These are phyloP conservation scores for Tuberolachnus salignus DNA, from an alignment of 2,888 invertebrate species.

Conservation along the genomic window DNA sequence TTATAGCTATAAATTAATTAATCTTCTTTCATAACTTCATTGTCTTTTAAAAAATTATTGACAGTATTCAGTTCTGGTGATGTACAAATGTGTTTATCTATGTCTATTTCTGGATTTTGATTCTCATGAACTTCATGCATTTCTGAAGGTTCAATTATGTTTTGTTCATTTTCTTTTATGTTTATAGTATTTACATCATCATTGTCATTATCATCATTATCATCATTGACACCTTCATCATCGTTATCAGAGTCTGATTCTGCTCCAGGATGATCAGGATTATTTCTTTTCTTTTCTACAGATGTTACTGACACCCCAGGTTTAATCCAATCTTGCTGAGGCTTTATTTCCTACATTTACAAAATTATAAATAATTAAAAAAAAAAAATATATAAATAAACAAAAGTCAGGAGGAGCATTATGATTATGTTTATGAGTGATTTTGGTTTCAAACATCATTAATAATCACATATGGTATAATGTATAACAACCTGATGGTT, in stretches of 20 bases:
- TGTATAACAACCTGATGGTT: too few species aligned
- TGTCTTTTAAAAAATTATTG: background rate
- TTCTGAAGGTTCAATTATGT: background rate
- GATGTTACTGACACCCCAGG: constrained; percentile 30
- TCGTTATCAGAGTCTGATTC: constrained; percentile 29
- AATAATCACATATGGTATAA: too few species aligned
- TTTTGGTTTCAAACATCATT: too few species aligned
- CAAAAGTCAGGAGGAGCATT: too few species aligned
- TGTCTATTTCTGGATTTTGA: constrained; percentile 5
- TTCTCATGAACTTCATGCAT: background rate
- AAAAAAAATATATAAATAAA: background rate
- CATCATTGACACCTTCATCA: background rate
- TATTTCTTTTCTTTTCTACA: constrained; percentile 38
- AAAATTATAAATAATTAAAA: too few species aligned
- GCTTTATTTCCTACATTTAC: constrained; percentile 31
- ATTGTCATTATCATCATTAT: background rate
- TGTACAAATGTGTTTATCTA: background rate
- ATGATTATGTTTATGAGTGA: too few species aligned
- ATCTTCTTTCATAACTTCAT: constrained; percentile 33
- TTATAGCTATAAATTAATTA: background rate
- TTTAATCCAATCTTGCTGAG: constrained; percentile 23
- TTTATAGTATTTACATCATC: background rate
- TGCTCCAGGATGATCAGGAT: background rate
- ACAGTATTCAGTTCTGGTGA: background rate
- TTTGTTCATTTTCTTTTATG: background rate